Evolutionary conservation across 2,888 invertebrate genomes (phyloP).

Genomic region (Balanococcus diminutus): DNA sequence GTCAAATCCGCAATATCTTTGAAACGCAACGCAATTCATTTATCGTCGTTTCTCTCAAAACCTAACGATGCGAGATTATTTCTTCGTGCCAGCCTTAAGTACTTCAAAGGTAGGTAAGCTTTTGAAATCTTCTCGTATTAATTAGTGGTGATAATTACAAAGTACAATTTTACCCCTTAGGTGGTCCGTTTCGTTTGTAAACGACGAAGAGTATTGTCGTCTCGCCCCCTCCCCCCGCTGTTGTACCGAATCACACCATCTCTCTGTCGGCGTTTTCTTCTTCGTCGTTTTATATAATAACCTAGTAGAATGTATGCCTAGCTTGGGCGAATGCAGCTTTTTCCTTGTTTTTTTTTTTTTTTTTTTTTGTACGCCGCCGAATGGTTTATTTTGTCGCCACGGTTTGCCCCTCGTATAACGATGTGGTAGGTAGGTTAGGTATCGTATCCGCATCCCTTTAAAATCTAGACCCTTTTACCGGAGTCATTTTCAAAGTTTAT

Average conservation of each 20-base stretch:
- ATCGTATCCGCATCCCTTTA: not conserved
- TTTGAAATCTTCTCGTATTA: constrained; percentile 29
- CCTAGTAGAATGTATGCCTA: not conserved
- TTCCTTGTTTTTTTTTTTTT: not conserved
- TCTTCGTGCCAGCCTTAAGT: constrained; percentile 23
- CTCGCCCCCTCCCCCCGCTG: not conserved
- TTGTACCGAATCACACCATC: not conserved
- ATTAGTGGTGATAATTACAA: constrained; percentile 29
- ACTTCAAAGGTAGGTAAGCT: constrained; percentile 24
- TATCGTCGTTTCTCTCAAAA: not conserved
- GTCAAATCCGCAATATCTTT: constrained; percentile 25
- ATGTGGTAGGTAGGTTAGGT: not conserved
- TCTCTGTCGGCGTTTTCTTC: not conserved
- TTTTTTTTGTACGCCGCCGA: not conserved
- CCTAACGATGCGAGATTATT: constrained; percentile 12
- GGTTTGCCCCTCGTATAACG: not conserved
- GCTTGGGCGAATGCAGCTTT: not conserved
- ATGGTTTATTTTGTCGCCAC: no score
- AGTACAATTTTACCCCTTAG: constrained; percentile 20
- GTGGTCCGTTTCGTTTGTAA: constrained; percentile 5
- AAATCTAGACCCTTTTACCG: not conserved
- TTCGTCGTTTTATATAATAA: constrained; percentile 7
- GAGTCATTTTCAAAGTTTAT: constrained; percentile 19
- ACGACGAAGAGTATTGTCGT: constrained; percentile 12
- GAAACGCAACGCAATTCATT: constrained; percentile 24